Conservation (phyloP, 2,113 vertebrate species). For the Antechinus flavipes region DNA sequence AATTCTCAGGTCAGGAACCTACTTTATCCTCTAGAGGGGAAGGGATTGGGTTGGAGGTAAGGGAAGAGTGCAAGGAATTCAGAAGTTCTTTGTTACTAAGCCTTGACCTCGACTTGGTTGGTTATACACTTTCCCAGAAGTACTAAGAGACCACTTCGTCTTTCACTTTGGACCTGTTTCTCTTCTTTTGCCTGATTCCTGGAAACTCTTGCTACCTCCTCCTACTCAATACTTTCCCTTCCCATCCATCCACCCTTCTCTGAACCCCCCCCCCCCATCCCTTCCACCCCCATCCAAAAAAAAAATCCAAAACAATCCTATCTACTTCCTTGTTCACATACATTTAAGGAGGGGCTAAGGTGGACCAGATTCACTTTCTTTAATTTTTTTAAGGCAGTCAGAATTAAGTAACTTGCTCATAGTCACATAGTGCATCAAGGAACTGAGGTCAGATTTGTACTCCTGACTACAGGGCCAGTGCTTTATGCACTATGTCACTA, state of each 20-base stretch:
- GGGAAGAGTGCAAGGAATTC: neutral
- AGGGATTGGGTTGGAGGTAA: neutral
- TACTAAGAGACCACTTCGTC: slow-evolving; percentile 64
- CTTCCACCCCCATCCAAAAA: neutral
- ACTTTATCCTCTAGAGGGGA: neutral
- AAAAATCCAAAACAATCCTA: too few species aligned
- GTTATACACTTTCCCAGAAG: slow-evolving; percentile 54
- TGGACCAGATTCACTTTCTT: neutral
- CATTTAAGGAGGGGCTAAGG: neutral
- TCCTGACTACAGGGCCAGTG: neutral
- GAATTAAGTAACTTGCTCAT: too few species aligned
- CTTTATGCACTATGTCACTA: too few species aligned
- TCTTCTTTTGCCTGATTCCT: slow-evolving; percentile 10
- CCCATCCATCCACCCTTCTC: too few species aligned
- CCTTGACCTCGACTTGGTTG: neutral
- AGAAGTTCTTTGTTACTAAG: neutral
- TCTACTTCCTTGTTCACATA: neutral
- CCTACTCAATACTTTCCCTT: neutral
- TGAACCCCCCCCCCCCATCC: too few species aligned
- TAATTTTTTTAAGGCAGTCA: too few species aligned
- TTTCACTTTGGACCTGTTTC: slow-evolving; percentile 71
- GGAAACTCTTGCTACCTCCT: neutral
- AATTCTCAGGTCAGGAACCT: neutral
- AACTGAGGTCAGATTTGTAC: too few species aligned
- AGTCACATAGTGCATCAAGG: too few species aligned